Evolutionary conservation across 2,888 invertebrate species (phyloP), one percentile per base, ranked within the genome.

Genomic region (Tipula helvola): DNA sequence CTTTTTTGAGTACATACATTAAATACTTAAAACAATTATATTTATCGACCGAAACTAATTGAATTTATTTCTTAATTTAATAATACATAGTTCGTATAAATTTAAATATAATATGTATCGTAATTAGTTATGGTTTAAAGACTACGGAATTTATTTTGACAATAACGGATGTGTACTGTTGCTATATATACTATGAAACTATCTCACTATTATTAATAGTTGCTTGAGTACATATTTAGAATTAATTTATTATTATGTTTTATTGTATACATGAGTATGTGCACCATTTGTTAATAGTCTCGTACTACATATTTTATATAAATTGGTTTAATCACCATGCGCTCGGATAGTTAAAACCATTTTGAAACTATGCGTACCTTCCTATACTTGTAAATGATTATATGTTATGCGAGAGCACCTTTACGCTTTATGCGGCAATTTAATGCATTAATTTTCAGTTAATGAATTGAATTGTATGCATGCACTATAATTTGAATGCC

Each of bases 11-110:
- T 28, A 71, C 71, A 71, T 28, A 71, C 71, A 71, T 71, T 71
- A 71, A 71, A 71, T 71, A 10, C 28, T 71, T 71, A 71, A 71
- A 28, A 71, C 71, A 71, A 71, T 71, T 71, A 71, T 71, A 71
- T 71, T 71, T 71, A 71, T 71, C 71, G 71, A 71, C 71, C 71
- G 71, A 71, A 71, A 71, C 71, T 71, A 71, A 71, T 71, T 71
- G 71, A 71, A 71, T 71, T 71, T 71, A 71, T 71, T 71, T 71
- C 71, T 71, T 71, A 71, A 71, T 71, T 71, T 71, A 28, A 71
- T 71, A 71, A 71, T 71, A 71, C 16, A 57, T 52, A 57, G 5
- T 5, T 52, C 47, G 47, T 47, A 71, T 71, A 28, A 28, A 71
- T 57, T 57, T 71, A 71, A 71, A 28, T 71, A 28, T 28, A 52